Evolutionary conservation across 2,888 invertebrate genomes (phyloP), one percentile per base, ranked within the genome.

Genomic region (Enoplolaimus lenunculus): DNA sequence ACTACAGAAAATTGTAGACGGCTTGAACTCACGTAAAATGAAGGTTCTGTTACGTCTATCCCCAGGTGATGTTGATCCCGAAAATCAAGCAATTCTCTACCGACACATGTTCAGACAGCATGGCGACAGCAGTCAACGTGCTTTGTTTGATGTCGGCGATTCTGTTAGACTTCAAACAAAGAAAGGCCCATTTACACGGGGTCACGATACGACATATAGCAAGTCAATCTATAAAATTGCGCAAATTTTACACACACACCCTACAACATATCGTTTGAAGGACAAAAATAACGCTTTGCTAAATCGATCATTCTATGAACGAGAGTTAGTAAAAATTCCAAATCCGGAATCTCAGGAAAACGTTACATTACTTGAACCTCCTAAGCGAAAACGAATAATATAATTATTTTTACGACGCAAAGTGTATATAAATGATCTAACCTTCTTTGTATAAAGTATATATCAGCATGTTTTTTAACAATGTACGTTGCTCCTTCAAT

Each of bases 1-100:
- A 7, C n/a, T 62, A 33, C 7, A 62, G 7, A 62, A 62, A 13
- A 62, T 62, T 26, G 64, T 62, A n/a, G 31, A 62, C 26, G 64
- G 64, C n/a, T 30, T 62, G 7, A 62, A 62, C 31, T 7, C 28
- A n/a, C 7, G 64, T 7, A 62, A 62, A 62, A 62, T 62, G 64
- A 26, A 7, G 64, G 31, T 62, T 26, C n/a, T 62, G 7, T 29
- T 30, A 13, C 30, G n/a, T 7, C 7, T 62, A 7, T 13, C 13
- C n/a, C 64, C 64, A 13, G 28, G 30, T 7, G 16, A 7, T 30
- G 31, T 62, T 7, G 31, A 7, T 62, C 64, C 64, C 7, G 64
- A 7, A 62, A 62, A 62, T 26, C 64, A 62, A 62, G 7, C 64
- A 62, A 7, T 16, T 13, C 16, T 62, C 31, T 62, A 62, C 26